phyloP scores from a whole-genome alignment of 64 coral and sea anemone genomes.

The Platygyra sinensis region DNA sequence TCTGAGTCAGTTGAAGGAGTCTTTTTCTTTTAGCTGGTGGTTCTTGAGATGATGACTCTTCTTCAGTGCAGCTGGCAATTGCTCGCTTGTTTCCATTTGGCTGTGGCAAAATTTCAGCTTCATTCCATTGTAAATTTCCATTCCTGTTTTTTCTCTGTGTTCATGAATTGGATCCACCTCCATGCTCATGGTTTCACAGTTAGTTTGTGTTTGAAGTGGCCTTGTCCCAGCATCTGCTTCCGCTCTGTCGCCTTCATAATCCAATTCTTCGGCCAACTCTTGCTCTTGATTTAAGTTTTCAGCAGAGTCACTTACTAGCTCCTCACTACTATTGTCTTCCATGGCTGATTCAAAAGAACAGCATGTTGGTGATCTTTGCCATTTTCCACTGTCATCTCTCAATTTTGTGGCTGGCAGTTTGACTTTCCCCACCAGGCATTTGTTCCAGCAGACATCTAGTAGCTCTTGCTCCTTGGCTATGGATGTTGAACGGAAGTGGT shows the following conservation, averaged over 20 bases:
- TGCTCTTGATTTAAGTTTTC: too few relatives aligned
- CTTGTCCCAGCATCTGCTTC: too few relatives aligned
- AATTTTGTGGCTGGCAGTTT: slow-evolving; percentile 11
- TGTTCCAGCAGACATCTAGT: neutral
- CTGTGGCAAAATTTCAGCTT: too few relatives aligned
- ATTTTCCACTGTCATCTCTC: slow-evolving; percentile 16
- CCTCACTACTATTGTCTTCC: neutral
- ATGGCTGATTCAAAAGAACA: neutral
- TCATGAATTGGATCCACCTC: too few relatives aligned
- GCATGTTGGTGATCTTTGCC: neutral
- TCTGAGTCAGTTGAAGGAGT: neutral
- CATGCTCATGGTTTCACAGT: too few relatives aligned
- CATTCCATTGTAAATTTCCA: too few relatives aligned
- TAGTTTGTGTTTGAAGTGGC: too few relatives aligned
- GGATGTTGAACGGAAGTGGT: neutral
- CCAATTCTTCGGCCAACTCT: too few relatives aligned
- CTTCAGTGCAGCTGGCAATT: neutral
- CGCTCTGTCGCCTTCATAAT: too few relatives aligned
- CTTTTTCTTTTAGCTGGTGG: neutral
- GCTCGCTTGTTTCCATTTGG: too few relatives aligned
- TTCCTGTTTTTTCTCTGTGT: too few relatives aligned
- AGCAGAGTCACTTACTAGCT: too few relatives aligned
- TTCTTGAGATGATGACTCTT: neutral
- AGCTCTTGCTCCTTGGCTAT: neutral
- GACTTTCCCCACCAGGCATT: neutral